A percentile compares a stretch with the other conserved stretches of the same genome.
These are phyloP conservation scores for Altica lythri DNA, from an alignment of 2,888 invertebrate genomes.

Conservation along the genomic window DNA sequence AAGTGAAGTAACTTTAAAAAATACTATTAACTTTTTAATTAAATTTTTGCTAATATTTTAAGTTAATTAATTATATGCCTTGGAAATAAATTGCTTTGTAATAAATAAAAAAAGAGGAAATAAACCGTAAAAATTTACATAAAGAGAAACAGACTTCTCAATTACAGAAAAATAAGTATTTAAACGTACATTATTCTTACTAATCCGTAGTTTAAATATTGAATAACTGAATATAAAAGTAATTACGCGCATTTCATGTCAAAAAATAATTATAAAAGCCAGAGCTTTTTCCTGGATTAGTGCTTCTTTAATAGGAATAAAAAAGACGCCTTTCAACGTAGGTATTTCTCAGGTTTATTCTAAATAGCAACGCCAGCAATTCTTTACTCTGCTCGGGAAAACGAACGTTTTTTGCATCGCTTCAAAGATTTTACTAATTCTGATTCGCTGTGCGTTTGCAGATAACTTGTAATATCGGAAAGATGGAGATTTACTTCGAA, in stretches of 20 bases:
- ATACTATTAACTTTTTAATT: too few species aligned
- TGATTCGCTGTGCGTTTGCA: conserved; percentile 24
- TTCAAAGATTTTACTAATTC: conserved; percentile 22
- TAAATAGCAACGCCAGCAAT: conserved; percentile 17
- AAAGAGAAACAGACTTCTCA: too few species aligned
- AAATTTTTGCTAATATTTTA: too few species aligned
- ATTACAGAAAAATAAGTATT: too few species aligned
- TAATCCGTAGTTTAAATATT: conserved; percentile 18
- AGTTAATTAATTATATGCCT: too few species aligned
- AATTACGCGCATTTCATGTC: conserved; percentile 15
- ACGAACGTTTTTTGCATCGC: conserved; percentile 11
- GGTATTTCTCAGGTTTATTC: conserved; percentile 16
- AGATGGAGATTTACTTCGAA: conserved; percentile 12
- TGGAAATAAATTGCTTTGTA: too few species aligned
- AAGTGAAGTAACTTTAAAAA: too few species aligned
- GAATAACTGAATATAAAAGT: conserved; percentile 12
- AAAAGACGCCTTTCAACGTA: conserved; percentile 6
- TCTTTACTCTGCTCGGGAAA: background rate
- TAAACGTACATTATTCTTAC: too few species aligned
- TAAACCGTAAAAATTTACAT: too few species aligned
- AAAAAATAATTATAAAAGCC: conserved; percentile 18
- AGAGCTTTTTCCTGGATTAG: conserved; percentile 8
- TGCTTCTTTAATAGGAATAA: conserved; percentile 10
- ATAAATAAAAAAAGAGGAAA: too few species aligned
- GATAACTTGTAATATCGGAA: conserved; percentile 19